Evolutionary conservation across 2,888 invertebrate genomes (phyloP), one percentile per base, ranked within the genome.

Genomic region (Caenorhabditis panamensis): DNA sequence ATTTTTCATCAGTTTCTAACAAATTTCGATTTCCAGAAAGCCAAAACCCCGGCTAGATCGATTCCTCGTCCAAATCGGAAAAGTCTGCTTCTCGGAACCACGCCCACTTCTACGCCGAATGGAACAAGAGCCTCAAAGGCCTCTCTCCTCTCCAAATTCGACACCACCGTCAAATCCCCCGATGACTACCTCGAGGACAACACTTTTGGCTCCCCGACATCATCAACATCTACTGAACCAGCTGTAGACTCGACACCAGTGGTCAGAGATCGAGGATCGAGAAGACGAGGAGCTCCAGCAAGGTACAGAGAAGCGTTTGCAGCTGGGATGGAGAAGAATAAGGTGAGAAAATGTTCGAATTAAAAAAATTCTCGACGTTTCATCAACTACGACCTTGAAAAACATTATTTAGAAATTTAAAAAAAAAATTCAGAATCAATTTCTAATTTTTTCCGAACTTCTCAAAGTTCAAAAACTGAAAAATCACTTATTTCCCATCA

Each of bases 1-100:
- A 11, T 31, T 47, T 47, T 28, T 31, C 28, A 66, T 36, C n/a
- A 11, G n/a, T 26, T 56, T 54, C 44, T 9, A n/a, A n/a, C n/a
- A n/a, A n/a, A n/a, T 31, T 9, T 56, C 18, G 16, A 18, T 24
- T 75, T 75, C 1, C 67, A 76, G 76, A 67, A 69, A 47, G 73
- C 79, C 13, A 79, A 79, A 26, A 80, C 80, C 6, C 80, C 80
- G 20, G 5, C 62, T 16, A 26, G 66, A n/a, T 51, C 69, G 4
- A n/a, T 64, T 8, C 44, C 37, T 11, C 64, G 69, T 41, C 66
- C 37, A 11, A 54, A 51, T 0, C 61, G 72, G 3, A 80, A 66
- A 64, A 68, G 69, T 36, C 51, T 79, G 3, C 53, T 79, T 2
- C 73, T 79, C 20, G 63, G 73, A 16, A 9, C 64, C 6, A 66